phyloP scores from a whole-genome alignment of 2,113 vertebrate species.

The Macrotis lagotis region DNA sequence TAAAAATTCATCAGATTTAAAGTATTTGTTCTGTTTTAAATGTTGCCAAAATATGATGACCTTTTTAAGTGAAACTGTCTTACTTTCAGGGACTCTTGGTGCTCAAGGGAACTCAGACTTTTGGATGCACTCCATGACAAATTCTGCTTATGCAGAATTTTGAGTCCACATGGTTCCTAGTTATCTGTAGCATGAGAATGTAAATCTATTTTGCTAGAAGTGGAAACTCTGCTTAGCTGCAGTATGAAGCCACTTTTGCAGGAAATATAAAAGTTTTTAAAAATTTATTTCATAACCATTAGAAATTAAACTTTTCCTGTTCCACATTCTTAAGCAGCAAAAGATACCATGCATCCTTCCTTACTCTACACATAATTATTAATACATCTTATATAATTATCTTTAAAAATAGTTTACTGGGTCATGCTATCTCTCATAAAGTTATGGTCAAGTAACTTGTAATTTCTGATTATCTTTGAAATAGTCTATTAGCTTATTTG shows the following conservation, averaged over 20 bases:
- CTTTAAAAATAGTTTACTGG: background rate
- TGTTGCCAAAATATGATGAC: background rate
- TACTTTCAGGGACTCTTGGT: background rate
- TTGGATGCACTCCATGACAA: constrained; percentile 6
- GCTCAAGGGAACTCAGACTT: background rate
- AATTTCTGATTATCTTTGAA: background rate
- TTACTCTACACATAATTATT: background rate
- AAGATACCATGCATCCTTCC: constrained; percentile 9
- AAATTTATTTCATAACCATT: constrained; percentile 4
- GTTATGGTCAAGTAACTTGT: background rate
- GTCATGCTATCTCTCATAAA: background rate
- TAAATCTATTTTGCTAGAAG: background rate
- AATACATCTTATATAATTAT: background rate
- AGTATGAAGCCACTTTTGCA: constrained; percentile 15
- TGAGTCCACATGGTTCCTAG: background rate
- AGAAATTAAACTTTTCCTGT: constrained; percentile 27
- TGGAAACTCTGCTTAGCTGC: background rate
- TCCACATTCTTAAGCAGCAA: background rate
- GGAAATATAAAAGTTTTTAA: constrained; percentile 40
- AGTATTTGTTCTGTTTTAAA: background rate
- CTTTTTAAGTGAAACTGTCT: background rate
- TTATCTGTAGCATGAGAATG: background rate
- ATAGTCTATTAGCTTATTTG: background rate
- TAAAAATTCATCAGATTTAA: background rate
- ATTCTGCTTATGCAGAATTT: background rate